These are phyloP conservation scores for Xiphorhynchus erythropygius DNA, from an alignment of 2,797 vertebrate species.

Conservation along the genomic window DNA sequence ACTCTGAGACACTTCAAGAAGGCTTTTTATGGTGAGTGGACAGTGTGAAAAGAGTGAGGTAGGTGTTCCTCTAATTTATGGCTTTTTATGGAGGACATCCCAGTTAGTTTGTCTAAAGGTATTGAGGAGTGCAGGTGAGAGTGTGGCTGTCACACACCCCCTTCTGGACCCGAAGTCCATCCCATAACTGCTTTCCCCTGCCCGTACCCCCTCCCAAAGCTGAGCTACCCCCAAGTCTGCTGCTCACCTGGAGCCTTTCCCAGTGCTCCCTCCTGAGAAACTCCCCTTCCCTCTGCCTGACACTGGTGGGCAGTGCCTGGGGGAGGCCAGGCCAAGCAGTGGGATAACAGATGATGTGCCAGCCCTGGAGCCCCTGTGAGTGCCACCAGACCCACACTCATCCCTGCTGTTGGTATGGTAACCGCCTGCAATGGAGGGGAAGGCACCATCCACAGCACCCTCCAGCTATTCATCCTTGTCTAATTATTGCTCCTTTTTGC, in stretches of 20 bases:
- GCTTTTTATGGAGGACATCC: background rate
- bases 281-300: conserved; percentile 82
- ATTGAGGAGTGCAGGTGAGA: background rate
- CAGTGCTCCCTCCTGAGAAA: conserved; percentile 29
- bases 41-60: background rate
- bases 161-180: background rate
- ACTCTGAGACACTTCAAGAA: background rate
- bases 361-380: conserved; percentile 23
- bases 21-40: background rate
- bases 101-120: background rate
- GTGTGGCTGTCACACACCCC: too few species aligned
- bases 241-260: background rate
- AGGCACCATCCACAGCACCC: conserved; percentile 78
- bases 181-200: background rate
- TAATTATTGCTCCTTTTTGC: conserved; percentile 92
- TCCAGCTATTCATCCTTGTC: conserved; percentile 92
- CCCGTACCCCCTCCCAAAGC: background rate
- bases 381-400: conserved; percentile 41
- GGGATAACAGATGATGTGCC: conserved; percentile 75
- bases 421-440: conserved; percentile 83
- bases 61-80: background rate
- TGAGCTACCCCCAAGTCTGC: background rate
- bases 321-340: background rate
- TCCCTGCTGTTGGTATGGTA: conserved; percentile 77
- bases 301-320: conserved; percentile 51